Base-by-base conservation (phyloP, 2,797 vertebrate species). In the Poeciliopsis infans region DNA sequence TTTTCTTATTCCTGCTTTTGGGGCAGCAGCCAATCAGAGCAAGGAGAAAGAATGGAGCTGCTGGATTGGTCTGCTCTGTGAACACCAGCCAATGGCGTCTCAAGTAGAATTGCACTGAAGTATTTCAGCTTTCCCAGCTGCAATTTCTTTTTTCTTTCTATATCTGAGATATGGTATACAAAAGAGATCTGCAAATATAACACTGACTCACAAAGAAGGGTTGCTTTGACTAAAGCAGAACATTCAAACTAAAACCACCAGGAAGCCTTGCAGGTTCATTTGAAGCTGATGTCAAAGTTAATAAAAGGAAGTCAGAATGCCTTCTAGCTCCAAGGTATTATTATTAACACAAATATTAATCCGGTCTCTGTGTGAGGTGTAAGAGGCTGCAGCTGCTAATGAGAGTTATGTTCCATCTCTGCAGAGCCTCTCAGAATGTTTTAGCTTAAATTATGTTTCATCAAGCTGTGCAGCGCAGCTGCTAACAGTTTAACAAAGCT, bases 321-420 rank as follows among this genome's bases (percentile, higher is more conserved):
- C 45, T 61, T 16, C n/a, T 36, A 33, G 8, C 66, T 59, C 51
- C 59, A 72, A n/a, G 59, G 49, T 49, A 28, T 46, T 46, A 39
- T 70, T 33, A 80, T 80, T 75, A 75, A 61, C 55, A 4, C 69
- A 15, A 46, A 75, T 69, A 69, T 49, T 59, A 75, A 75, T 71
- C 66, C 61, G 47, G 39, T 49, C n/a, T 72, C 43, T 18, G n/a
- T 75, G 31, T 64, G n/a, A 64, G 74, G 74, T 70, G 33, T 20
- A 41, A 41, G 49, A 46, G 46, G 66, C 53, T 2, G 49, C 41
- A 43, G 57, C 36, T 57, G 33, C 69, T 76, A 79, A 83, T 68
- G 66, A 71, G 73, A 57, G 8, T 79, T 55, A 59, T 53, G 57
- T 76, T n/a, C 69, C 5, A 20, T 41, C 53, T 71, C 68, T 20